These are phyloP conservation scores for Campodea augens DNA, from an alignment of 1,140 invertebrate genomes.

Conservation along the genomic window DNA sequence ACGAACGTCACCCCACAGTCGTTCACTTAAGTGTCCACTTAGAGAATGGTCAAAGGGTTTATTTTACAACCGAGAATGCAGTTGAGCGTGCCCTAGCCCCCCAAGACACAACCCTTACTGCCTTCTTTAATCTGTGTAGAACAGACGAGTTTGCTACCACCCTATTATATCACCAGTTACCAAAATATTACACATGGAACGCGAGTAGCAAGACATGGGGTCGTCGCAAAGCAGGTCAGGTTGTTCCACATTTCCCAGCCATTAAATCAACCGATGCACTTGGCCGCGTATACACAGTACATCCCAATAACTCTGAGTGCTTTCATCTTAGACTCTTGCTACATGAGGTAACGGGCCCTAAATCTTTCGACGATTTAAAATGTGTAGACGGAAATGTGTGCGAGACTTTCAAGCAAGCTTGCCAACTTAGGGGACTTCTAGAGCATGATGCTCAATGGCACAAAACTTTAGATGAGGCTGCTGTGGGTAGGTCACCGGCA, in stretches of 20 bases:
- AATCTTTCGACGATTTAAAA: conserved; percentile 24
- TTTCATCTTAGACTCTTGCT: conserved; percentile 27
- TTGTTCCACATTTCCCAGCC: conserved; percentile 18
- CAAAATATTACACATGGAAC: conserved; percentile 25
- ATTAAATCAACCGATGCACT: conserved; percentile 20
- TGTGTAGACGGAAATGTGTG: conserved; percentile 23
- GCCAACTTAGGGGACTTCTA: conserved; percentile 20
- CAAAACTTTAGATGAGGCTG: conserved; percentile 20
- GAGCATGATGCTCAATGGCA: conserved; percentile 24
- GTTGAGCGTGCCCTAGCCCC: conserved; percentile 14
- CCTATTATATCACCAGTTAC: conserved; percentile 24
- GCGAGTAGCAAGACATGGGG: conserved; percentile 19
- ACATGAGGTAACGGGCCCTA: conserved; percentile 25
- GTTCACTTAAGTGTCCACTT: conserved; percentile 14
- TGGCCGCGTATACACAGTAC: conserved; percentile 23
- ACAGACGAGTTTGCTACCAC: conserved; percentile 23
- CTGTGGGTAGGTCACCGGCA: conserved; percentile 19
- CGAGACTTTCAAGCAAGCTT: conserved; percentile 22
- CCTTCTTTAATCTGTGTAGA: conserved; percentile 23
- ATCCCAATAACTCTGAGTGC: conserved; percentile 25
- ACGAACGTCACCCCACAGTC: conserved; percentile 14
- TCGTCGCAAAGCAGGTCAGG: conserved; percentile 20
- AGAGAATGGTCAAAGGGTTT: conserved; percentile 14
- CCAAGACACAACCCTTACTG: conserved; percentile 20
- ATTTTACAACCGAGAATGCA: conserved; percentile 15